Percentiles rank a stretch among this genome's conserved stretches.
These are phyloP conservation scores for Urophycis tenuis DNA, from an alignment of 2,797 vertebrate species.

Conservation along the genomic window DNA sequence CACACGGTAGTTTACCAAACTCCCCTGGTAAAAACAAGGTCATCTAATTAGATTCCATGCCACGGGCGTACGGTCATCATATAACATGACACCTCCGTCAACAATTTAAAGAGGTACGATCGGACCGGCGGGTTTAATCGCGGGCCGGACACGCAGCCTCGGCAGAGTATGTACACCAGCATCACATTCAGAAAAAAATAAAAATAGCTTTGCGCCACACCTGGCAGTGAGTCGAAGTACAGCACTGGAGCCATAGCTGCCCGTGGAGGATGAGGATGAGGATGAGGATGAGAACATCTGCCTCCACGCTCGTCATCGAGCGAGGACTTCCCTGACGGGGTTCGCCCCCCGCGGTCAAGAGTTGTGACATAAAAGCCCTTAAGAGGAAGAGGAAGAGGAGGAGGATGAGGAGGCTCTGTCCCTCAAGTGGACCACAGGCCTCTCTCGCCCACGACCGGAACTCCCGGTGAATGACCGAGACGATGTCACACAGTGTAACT, in stretches of 20 bases:
- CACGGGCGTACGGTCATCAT: background rate
- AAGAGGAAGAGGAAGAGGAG: too few species aligned
- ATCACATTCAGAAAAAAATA: conserved; percentile 14
- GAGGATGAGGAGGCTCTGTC: too few species aligned
- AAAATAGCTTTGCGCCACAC: conserved; percentile 5
- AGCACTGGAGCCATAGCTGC: conserved; percentile 25
- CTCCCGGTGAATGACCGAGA: too few species aligned
- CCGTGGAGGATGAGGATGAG: conserved; percentile 5
- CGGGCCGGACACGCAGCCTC: conserved; percentile 18
- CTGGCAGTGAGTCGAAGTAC: conserved; percentile 17
- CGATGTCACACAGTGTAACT: too few species aligned
- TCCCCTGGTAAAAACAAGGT: background rate
- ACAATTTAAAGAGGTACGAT: background rate
- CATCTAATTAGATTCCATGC: background rate
- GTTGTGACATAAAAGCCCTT: background rate
- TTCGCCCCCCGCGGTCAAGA: background rate
- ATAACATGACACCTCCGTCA: background rate
- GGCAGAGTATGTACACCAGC: conserved; percentile 43
- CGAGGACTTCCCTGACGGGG: background rate
- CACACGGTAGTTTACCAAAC: background rate
- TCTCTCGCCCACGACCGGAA: too few species aligned
- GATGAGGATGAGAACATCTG: conserved; percentile 2
- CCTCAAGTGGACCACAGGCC: conserved; percentile 15
- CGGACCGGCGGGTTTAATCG: conserved; percentile 30
- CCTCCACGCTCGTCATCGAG: background rate